Conservation (phyloP, 2,888 invertebrate genomes). For the Serrognathus titanus region DNA sequence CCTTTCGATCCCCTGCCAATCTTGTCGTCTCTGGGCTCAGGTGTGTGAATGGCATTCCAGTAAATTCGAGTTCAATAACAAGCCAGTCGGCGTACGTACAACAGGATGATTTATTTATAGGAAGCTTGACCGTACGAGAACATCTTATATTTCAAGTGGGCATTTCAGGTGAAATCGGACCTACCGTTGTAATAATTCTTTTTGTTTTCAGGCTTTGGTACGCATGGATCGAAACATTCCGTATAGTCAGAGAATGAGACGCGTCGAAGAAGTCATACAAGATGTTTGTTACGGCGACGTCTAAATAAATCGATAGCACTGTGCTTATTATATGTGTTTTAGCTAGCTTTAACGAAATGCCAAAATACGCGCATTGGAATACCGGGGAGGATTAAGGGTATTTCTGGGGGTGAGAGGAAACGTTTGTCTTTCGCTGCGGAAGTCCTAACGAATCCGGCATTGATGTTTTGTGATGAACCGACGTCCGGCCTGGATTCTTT, state of each 20-base stretch:
- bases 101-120: constrained; percentile 91
- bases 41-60: constrained; percentile 72
- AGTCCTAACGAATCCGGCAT: constrained; percentile 88
- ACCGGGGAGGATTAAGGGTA: constrained; percentile 82
- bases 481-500: constrained; percentile 95
- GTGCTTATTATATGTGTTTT: constrained; percentile 21
- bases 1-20: constrained; percentile 71
- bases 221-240: constrained; percentile 79
- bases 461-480: constrained; percentile 97
- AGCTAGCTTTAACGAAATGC: constrained; percentile 86
- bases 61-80: constrained; percentile 67
- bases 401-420: constrained; percentile 96
- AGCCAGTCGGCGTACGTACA: constrained; percentile 88
- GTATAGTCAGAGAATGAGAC: constrained; percentile 66
- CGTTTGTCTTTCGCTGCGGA: constrained; percentile 95
- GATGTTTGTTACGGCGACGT: constrained; percentile 57
- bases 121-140: constrained; percentile 83
- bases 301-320: background rate
- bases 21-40: constrained; percentile 60
- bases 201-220: constrained; percentile 65
- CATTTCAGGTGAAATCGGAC: background rate
- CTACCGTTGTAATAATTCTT: constrained; percentile 4
- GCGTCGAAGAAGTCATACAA: constrained; percentile 83
- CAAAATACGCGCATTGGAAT: constrained; percentile 87
- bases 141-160: constrained; percentile 81